phyloP scores from a whole-genome alignment of 2,888 invertebrate genomes.

The Zonitis immaculata region DNA sequence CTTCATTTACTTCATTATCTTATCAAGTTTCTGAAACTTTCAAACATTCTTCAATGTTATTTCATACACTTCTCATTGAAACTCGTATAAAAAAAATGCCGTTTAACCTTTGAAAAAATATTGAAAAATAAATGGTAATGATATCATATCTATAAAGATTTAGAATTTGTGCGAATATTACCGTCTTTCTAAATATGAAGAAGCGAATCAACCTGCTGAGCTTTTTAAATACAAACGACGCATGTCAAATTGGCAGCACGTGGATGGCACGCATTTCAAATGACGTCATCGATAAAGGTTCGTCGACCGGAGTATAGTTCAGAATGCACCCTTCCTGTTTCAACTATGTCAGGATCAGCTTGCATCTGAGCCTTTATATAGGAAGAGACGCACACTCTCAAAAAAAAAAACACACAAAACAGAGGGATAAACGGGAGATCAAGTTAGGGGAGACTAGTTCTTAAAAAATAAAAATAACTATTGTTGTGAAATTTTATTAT shows the following conservation, averaged over 20 bases:
- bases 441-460: not conserved
- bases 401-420: too few species aligned
- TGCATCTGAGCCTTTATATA: slow-evolving; percentile 7
- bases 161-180: not conserved
- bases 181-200: not conserved
- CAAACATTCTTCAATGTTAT: not conserved
- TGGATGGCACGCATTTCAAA: slow-evolving; percentile 18
- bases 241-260: slow-evolving; percentile 11
- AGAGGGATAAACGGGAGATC: not conserved
- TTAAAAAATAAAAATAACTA: not conserved
- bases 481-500: too few species aligned
- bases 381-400: too few species aligned
- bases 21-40: not conserved
- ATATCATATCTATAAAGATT: not conserved
- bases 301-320: slow-evolving; percentile 14
- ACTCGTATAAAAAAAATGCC: not conserved
- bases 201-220: not conserved
- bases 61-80: not conserved
- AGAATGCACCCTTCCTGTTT: slow-evolving; percentile 13
- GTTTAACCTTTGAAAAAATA: not conserved
- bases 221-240: not conserved
- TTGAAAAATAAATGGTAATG: not conserved
- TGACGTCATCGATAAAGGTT: slow-evolving; percentile 19
- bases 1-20: not conserved
- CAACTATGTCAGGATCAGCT: slow-evolving; percentile 10